Evolutionary conservation across 2,113 vertebrate genomes (phyloP).

Genomic region (Oreocharis arfaki): DNA sequence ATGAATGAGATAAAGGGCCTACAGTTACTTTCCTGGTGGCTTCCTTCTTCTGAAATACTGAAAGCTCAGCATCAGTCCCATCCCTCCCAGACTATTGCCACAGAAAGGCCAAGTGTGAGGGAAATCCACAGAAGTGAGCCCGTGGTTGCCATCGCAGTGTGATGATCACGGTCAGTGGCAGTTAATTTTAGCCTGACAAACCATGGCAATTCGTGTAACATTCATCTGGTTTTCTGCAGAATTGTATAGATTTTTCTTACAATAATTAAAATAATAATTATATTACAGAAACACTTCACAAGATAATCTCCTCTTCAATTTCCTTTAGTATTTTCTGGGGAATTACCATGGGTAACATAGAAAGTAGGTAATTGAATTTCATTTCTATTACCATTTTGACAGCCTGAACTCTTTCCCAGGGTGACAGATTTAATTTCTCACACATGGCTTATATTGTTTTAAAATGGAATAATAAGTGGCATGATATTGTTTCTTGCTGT

Average conservation of each 20-base stretch:
- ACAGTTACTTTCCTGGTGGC: background rate
- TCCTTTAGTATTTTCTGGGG: slow-evolving; percentile 41
- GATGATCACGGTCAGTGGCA: background rate
- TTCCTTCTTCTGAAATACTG: background rate
- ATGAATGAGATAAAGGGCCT: background rate
- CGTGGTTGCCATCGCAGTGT: background rate
- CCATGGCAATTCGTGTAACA: background rate
- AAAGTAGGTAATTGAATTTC: slow-evolving; percentile 54
- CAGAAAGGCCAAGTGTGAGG: background rate
- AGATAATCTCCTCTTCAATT: slow-evolving; percentile 30
- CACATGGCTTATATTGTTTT: slow-evolving; percentile 34
- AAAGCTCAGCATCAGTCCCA: background rate
- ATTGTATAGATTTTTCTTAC: background rate
- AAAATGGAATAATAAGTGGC: slow-evolving; percentile 42
- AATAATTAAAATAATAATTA: slow-evolving; percentile 33
- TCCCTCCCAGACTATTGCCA: background rate
- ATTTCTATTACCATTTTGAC: slow-evolving; percentile 54
- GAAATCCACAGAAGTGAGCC: background rate
- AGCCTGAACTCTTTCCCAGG: slow-evolving; percentile 34
- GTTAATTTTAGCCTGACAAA: background rate
- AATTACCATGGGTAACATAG: slow-evolving; percentile 10
- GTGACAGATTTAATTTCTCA: slow-evolving; percentile 51
- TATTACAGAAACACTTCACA: background rate
- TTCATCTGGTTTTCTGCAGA: background rate
- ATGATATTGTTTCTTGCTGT: slow-evolving; percentile 15